Evolutionary conservation across 2,888 invertebrate species (phyloP), one percentile per base, ranked within the genome.

Genomic region (Lithophane socia): DNA sequence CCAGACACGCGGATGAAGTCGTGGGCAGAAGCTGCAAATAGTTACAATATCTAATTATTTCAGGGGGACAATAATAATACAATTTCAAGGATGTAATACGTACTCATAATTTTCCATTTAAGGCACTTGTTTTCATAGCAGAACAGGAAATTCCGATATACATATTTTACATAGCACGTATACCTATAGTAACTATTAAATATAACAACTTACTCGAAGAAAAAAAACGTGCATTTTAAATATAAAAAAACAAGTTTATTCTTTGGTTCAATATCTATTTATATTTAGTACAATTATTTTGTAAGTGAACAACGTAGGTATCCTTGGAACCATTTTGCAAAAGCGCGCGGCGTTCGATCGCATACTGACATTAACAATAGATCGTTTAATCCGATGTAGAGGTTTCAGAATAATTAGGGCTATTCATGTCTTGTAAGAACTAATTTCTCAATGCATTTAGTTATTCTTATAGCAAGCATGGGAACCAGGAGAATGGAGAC

Each of bases 311-410:
- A 73, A 68, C 24, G 47, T 84, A 44, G 44, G 44, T 44, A 76
- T 87, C 85, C 81, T 84, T 87, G 87, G 80, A 84, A 77, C 56
- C 66, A 42, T 84, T 84, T 84, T 85, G 87, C 71, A 87, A 84
- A 87, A 75, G 72, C 60, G 76, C 64, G 44, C 77, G 54, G 60
- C 73, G 13, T 74, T 76, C 84, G 87, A 77, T 73, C 76, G 85
- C 54, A 70, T 75, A 79, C 79, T 85, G 12, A 66, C 44, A 52
- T 24, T 65, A 73, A 87, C 79, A 87, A 87, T 86, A 74, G 74
- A 77, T 63, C 54, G 66, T 76, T 75, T 79, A 77, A 88, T 74
- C 68, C 69, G 65, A 72, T 84, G 75, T 54, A 71, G 58, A 52
- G 21, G 42, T 72, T 80, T 83, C 37, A 58, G 77, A 77, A 80